Percentiles rank a stretch among this genome's conserved stretches.
Conservation (phyloP, 1,140 invertebrate genomes). For the Calycopis cecrops region DNA sequence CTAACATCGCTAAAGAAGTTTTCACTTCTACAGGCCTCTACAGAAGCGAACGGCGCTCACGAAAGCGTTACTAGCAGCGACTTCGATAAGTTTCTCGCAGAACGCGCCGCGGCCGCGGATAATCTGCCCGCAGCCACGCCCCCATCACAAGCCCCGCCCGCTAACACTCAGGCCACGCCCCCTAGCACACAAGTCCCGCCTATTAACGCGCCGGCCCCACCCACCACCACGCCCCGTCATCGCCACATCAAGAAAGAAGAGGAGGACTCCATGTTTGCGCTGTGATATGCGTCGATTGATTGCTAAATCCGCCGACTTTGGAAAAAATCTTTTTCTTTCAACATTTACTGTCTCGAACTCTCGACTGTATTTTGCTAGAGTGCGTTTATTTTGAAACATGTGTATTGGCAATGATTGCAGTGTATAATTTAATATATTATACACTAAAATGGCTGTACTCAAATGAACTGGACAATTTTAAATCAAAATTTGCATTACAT, state of each 20-base stretch:
- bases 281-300: constrained; percentile 35
- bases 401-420: too few relatives aligned
- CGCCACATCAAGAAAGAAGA: constrained; percentile 66
- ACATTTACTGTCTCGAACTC: too few relatives aligned
- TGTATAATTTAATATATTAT: too few relatives aligned
- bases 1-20: too few relatives aligned
- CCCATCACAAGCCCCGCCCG: constrained; percentile 17
- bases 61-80: constrained; percentile 90
- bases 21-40: constrained; percentile 40
- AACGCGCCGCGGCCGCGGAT: constrained; percentile 90
- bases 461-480: too few relatives aligned
- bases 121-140: constrained; percentile 68
- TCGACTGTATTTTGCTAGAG: too few relatives aligned
- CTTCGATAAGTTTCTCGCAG: constrained; percentile 94
- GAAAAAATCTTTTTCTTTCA: too few relatives aligned
- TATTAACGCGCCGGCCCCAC: constrained; percentile 38
- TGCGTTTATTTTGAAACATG: too few relatives aligned
- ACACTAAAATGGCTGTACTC: too few relatives aligned
- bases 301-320: too few relatives aligned
- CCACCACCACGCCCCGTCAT: constrained; percentile 38
- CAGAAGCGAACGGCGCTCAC: constrained; percentile 62
- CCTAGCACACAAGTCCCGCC: constrained; percentile 34
- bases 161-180: constrained; percentile 29
- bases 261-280: constrained; percentile 67
- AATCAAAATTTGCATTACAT: too few relatives aligned